Base-by-base conservation (phyloP, 1,140 invertebrate genomes). In the Plectrocnemia conspersa region DNA sequence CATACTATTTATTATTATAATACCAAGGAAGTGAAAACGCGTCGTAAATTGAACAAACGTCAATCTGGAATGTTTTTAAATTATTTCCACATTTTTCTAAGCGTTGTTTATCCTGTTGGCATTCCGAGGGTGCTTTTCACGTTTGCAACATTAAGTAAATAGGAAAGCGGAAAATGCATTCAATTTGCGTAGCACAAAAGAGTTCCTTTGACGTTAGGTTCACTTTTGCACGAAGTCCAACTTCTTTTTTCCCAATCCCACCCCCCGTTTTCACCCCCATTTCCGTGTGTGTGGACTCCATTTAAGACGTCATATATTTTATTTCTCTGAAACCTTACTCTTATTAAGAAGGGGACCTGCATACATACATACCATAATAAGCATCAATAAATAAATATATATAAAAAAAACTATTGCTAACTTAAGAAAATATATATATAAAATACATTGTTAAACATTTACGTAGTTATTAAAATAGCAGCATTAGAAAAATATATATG, bases 241-340 rank as follows among this genome's bases (percentile, higher is more conserved):
- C 15, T 15, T 16, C 15, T 13, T 19, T 5, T 13, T 19, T 44
- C 18, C 41, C 18, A 44, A n/a, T n/a, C n/a, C 10, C 15, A 3
- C 15, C 33, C 36, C 19, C 13, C 38, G 15, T 18, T 15, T 13
- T 45, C 24, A 6, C 24, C 52, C 25, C 45, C 50, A 7, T 33
- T 47, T 29, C 45, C 11, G n/a, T 9, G 11, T 36, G 19, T 22
- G 24, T 11, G 33, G 21, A 41, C 21, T 45, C 52, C 52, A 46
- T 54, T 54, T 46, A 46, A 59, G 38, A 54, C 45, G 58, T 48
- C 58, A 55, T 59, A 54, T 52, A 59, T 55, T 59, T 59, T 52
- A 59, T 44, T 52, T 52, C 21, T 22, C 29, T 41, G 49, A 58
- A 54, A 19, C 45, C 45, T 21, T 49, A 56, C 25, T 24, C 36